Percentiles rank a stretch among this genome's conserved stretches.
These are phyloP conservation scores for Poeciliopsis infans DNA, from an alignment of 2,797 vertebrate genomes.

Conservation along the genomic window DNA sequence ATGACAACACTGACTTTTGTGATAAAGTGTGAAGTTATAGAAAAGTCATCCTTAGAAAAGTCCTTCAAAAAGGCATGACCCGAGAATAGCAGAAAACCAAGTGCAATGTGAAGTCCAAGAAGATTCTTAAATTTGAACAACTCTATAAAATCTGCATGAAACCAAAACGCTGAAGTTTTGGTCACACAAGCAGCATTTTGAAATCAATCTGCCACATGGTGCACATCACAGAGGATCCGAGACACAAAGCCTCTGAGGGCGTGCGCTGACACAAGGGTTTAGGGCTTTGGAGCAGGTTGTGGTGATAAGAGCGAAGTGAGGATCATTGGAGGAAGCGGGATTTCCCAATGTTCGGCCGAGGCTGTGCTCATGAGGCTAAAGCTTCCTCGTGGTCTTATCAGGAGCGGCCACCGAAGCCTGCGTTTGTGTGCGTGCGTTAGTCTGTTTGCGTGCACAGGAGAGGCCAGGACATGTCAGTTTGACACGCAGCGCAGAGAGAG, in stretches of 20 bases:
- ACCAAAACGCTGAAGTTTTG: neutral
- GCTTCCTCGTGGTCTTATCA: slow-evolving; percentile 66
- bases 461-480: slow-evolving; percentile 44
- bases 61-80: neutral
- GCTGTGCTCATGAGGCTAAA: slow-evolving; percentile 47
- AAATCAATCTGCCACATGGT: slow-evolving; percentile 17
- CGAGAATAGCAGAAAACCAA: neutral
- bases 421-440: slow-evolving; percentile 13
- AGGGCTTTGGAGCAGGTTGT: slow-evolving; percentile 53
- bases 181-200: slow-evolving; percentile 13
- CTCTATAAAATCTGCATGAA: neutral
- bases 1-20: neutral
- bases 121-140: neutral
- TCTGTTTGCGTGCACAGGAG: slow-evolving; percentile 21
- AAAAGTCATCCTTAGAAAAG: neutral
- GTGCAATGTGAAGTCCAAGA: neutral
- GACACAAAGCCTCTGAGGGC: slow-evolving; percentile 54
- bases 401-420: slow-evolving; percentile 55
- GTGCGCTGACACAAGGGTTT: slow-evolving; percentile 55
- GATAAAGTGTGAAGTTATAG: neutral
- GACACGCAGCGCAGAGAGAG: slow-evolving; percentile 40
- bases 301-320: slow-evolving; percentile 58
- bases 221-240: slow-evolving; percentile 55
- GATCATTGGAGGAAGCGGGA: slow-evolving; percentile 60
- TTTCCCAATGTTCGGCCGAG: slow-evolving; percentile 48